Evolutionary conservation across 1,140 invertebrate species (phyloP), one percentile per base, ranked within the genome.

Genomic region (Euwallacea similis): DNA sequence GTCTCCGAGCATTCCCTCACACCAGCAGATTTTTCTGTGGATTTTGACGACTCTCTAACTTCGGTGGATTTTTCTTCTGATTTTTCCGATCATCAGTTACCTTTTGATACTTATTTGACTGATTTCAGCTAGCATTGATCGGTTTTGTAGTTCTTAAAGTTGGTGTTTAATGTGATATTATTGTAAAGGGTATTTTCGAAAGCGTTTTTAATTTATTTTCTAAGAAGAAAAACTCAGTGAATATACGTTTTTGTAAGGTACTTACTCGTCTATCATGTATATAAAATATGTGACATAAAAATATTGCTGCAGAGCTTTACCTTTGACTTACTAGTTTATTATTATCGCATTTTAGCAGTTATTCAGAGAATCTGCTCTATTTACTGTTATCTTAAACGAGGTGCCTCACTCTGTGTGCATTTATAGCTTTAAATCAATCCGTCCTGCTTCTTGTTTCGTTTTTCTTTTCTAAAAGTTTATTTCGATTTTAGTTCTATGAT

Each of bases 1-100:
- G 71, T 79, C 60, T 79, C 77, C 10, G 80, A 81, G 68, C 77
- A 81, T 60, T 81, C 78, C 6, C 58, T 80, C 8, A 78, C 79
- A 7, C 76, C 79, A 8, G 74, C 74, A n/a, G 79, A 81, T 72
- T 78, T 81, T 68, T 69, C 73, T 11, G 72, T 78, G 65, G 75
- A 77, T 55, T 65, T 73, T 21, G 79, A 80, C 10, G 76, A 78
- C 66, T 79, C 78, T 3, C 55, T 80, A n/a, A 76, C 77, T n/a
- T 72, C 79, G 0, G 72, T 77, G 7, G 78, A 79, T 74, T 78
- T 80, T 69, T 79, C 79, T 10, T 75, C 79, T 2, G 77, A 78
- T 70, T 75, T 80, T 42, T 64, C 72, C 21, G 75, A 79, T 41
- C 21, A 33, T 4, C 78, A 79, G 66, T 71, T 80, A 56, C 73